A percentile compares a stretch with the other conserved stretches of the same genome.
phyloP scores from a whole-genome alignment of 1,140 invertebrate species.

The Delia radicum region DNA sequence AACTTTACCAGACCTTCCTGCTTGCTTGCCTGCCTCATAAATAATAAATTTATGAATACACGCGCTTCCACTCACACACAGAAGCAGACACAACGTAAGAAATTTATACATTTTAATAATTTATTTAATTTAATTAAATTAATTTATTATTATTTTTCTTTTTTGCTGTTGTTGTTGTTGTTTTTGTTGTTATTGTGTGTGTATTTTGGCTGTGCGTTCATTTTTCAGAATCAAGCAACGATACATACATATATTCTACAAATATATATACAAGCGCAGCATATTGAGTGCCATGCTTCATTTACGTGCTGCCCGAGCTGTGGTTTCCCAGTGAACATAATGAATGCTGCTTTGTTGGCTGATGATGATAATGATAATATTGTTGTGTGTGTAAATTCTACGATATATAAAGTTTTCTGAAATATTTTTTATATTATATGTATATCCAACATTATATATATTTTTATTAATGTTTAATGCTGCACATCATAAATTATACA shows the following conservation, averaged over 20 bases:
- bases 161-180: neutral
- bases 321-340: constrained; percentile 16
- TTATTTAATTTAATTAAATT: constrained; percentile 25
- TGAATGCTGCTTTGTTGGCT: neutral
- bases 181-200: neutral
- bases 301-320: constrained; percentile 15
- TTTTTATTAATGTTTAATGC: constrained; percentile 56
- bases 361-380: neutral
- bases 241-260: too few species aligned
- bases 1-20: too few species aligned
- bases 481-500: constrained; percentile 53
- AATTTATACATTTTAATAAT: constrained; percentile 24
- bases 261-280: neutral
- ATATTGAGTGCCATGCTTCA: constrained; percentile 10
- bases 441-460: constrained; percentile 31
- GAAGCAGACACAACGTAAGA: neutral
- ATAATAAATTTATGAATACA: constrained; percentile 24
- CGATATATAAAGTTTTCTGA: neutral
- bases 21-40: constrained; percentile 9
- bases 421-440: neutral
- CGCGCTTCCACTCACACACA: neutral
- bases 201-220: neutral
- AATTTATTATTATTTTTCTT: constrained; percentile 6
- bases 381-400: neutral
- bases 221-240: too few species aligned